Base-by-base conservation (phyloP, 2,888 invertebrate species). In the Craniophora ligustri region DNA sequence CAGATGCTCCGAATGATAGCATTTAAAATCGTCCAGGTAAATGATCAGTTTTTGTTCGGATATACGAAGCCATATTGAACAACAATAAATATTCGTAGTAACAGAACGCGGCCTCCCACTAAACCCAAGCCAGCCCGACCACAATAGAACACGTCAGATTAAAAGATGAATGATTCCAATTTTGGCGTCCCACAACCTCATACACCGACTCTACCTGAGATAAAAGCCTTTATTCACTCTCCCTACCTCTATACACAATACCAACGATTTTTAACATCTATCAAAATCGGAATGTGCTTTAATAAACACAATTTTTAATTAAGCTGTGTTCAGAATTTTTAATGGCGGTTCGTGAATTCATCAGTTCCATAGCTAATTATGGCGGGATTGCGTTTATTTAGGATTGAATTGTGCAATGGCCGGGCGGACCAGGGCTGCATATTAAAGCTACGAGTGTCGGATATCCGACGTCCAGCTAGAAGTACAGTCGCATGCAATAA, bases 71-170 rank as follows among this genome's bases (percentile, higher is more conserved):
- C 75, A 62, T 49, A 70, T 62, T 72, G 65, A 56, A 61, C 60
- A 73, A 76, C 73, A 79, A 83, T 80, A 83, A 81, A 84, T 80
- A 74, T 69, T 73, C 75, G 49, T 66, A 70, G 73, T 67, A 76
- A 66, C 59, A 55, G 40, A 50, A 65, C 54, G 57, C 69, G 63
- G 78, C 74, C 75, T 76, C 77, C 75, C 77, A 79, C 79, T 75
- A 81, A 81, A 83, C 73, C 76, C 72, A 76, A 79, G 78, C 76
- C 78, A 75, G 78, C 71, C 73, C 72, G 73, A 69, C 78, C 75
- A 91, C 92, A 92, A 92, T 91, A 91, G 91, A 85, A 84, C 78
- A 79, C 83, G 92, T 93, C 94, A 89, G 92, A 91, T 91, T 89
- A 88, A 82, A 92, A 92, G 92, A 94, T 90, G 89, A 92, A 93